phyloP scores from a whole-genome alignment of 2,888 invertebrate genomes.

The Nomada ruficornis region DNA sequence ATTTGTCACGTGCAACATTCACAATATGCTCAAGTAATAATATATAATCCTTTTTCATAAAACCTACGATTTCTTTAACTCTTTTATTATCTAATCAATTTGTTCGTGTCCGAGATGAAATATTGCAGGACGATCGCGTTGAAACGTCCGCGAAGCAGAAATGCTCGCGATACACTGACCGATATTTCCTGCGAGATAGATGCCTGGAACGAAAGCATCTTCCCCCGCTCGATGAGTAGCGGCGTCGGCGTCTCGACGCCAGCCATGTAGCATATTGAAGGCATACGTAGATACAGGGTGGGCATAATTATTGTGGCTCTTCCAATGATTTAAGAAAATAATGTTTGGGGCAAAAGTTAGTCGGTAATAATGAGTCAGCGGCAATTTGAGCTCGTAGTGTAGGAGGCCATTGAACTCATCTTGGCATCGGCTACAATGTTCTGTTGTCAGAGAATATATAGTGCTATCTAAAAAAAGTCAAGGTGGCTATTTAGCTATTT shows the following conservation, averaged over 20 bases:
- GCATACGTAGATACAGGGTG: background rate
- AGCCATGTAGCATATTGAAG: background rate
- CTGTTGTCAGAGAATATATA: too few species aligned
- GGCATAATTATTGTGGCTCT: too few species aligned
- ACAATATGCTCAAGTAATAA: background rate
- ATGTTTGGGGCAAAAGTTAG: too few species aligned
- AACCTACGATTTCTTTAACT: too few species aligned
- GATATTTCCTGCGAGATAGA: conserved; percentile 39
- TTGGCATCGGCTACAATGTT: too few species aligned
- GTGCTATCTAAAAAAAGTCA: too few species aligned
- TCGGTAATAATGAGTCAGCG: too few species aligned
- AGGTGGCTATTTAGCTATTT: too few species aligned
- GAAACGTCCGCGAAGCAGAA: conserved; percentile 19
- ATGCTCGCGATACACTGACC: conserved; percentile 58
- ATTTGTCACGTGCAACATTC: background rate
- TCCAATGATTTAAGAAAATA: too few species aligned
- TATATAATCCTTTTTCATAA: too few species aligned
- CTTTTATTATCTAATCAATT: background rate
- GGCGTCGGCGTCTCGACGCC: conserved; percentile 49
- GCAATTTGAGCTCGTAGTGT: too few species aligned
- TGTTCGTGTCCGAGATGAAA: background rate
- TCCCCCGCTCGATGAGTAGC: conserved; percentile 34
- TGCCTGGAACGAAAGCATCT: conserved; percentile 38
- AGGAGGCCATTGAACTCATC: too few species aligned
- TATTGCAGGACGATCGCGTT: background rate